Percentiles rank a stretch among this genome's conserved stretches.
Conservation (phyloP, 2,113 vertebrate species). For the Rhinopomastus cyanomelas region DNA sequence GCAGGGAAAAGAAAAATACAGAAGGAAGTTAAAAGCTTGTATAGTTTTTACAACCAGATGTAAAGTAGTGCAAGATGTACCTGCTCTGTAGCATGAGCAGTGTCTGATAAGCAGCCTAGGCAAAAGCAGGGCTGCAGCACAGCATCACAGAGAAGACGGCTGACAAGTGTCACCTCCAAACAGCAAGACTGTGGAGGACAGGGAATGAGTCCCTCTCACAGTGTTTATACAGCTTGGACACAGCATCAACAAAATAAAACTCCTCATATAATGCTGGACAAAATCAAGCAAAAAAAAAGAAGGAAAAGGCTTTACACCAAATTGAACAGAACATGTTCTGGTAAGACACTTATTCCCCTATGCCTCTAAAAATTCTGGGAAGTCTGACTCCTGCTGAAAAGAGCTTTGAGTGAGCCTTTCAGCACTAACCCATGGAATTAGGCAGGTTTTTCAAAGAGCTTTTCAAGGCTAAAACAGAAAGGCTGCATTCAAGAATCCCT, state of each 20-base stretch:
- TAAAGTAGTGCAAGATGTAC: neutral
- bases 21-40: neutral
- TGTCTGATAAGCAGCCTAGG: neutral
- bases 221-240: neutral
- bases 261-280: neutral
- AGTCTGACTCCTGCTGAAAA: neutral
- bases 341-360: neutral
- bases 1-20: too few relatives aligned
- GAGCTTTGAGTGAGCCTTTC: constrained; percentile 5
- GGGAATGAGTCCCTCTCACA: neutral
- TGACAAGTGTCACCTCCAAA: neutral
- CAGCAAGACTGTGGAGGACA: neutral
- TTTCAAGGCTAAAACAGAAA: constrained; percentile 49
- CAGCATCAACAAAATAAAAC: neutral
- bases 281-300: neutral
- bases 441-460: constrained; percentile 39
- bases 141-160: neutral
- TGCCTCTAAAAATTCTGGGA: neutral
- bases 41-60: neutral
- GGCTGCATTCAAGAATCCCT: constrained; percentile 21
- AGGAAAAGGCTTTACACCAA: neutral
- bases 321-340: neutral
- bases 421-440: neutral
- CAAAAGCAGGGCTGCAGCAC: neutral
- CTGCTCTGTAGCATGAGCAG: neutral